Conservation (phyloP, 2,797 vertebrate species). For the Hyperoplus immaculatus region DNA sequence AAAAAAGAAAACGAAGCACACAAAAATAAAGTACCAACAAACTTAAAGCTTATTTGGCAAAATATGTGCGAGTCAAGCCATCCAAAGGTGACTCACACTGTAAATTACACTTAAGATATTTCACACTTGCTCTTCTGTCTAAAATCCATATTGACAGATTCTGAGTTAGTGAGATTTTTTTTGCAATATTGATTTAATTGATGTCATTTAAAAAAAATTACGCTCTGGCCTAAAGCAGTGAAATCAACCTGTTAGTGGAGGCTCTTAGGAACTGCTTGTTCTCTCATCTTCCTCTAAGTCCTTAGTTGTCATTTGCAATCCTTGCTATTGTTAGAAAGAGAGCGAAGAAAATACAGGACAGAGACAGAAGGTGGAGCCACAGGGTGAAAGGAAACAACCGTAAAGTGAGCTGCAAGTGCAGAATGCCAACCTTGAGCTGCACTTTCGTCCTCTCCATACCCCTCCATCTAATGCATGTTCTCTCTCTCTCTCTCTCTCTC, state of each 20-base stretch:
- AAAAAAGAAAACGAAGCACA: conserved; percentile 45
- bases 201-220: conserved; percentile 46
- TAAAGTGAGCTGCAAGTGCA: conserved; percentile 49
- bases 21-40: conserved; percentile 62
- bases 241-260: conserved; percentile 40
- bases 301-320: conserved; percentile 28
- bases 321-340: conserved; percentile 28
- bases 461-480: conserved; percentile 28
- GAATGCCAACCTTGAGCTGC: conserved; percentile 68
- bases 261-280: conserved; percentile 25
- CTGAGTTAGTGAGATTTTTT: conserved; percentile 40
- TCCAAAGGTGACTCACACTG: conserved; percentile 70
- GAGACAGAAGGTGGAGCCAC: conserved; percentile 41
- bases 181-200: too few relatives aligned
- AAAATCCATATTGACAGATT: conserved; percentile 59
- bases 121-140: conserved; percentile 56
- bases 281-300: conserved; percentile 35
- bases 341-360: conserved; percentile 5
- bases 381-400: conserved; percentile 36
- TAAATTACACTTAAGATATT: conserved; percentile 63
- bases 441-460: conserved; percentile 33
- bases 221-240: conserved; percentile 30
- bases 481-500: conserved; percentile 25
- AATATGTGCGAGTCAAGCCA: conserved; percentile 28
- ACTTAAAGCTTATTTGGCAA: not conserved